A percentile compares a stretch with the other conserved stretches of the same genome.
Evolutionary conservation across 2,113 vertebrate genomes (phyloP).

Genomic region (Malaclemys terrapin): DNA sequence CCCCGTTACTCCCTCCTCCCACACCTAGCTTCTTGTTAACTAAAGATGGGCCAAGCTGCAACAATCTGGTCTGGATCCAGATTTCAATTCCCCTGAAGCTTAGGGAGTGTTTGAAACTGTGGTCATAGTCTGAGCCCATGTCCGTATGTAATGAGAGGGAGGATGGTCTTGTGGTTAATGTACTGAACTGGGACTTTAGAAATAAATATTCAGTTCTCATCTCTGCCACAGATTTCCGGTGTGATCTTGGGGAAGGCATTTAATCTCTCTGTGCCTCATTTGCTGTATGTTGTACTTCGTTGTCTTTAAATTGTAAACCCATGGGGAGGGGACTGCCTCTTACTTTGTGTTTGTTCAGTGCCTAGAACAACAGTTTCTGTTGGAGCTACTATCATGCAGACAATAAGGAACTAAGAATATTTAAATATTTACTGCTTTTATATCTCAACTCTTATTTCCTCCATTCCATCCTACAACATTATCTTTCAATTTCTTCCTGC

Average conservation of each 20-base stretch:
- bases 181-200: constrained; percentile 2
- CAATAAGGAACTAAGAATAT: not conserved
- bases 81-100: not conserved
- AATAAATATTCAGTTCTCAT: not conserved
- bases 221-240: constrained; percentile 7
- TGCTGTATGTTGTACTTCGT: not conserved
- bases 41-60: not conserved
- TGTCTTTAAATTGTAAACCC: constrained; percentile 17
- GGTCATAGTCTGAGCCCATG: not conserved
- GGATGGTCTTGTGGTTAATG: not conserved
- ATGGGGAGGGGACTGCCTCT: not conserved
- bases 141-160: not conserved
- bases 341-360: not conserved
- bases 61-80: not conserved
- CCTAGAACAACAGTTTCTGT: not conserved
- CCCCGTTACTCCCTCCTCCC: not conserved
- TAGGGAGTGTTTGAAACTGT: not conserved
- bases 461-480: constrained; percentile 42
- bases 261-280: constrained; percentile 27
- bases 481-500: constrained; percentile 70
- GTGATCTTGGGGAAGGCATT: constrained; percentile 31
- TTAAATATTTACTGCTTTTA: constrained; percentile 16
- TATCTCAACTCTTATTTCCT: constrained; percentile 38
- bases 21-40: not conserved
- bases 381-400: not conserved